Base-by-base conservation (phyloP, 1,140 invertebrate species). In the Diplogasteroides magnus region DNA sequence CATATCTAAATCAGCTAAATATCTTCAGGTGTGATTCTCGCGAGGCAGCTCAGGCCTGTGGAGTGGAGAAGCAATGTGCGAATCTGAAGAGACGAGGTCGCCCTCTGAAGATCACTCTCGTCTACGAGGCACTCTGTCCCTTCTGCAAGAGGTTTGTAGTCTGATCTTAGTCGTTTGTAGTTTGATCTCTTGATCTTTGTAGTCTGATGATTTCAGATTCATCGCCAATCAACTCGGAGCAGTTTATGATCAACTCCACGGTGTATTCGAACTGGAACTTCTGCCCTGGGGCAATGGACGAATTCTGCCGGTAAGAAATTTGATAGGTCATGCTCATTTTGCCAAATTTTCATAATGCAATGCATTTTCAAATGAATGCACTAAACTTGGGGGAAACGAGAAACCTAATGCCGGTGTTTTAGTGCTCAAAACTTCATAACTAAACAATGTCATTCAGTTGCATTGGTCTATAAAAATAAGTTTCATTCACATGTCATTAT, bases 51-150 rank as follows among this genome's bases (percentile, higher is more conserved):
- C 73, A 76, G 62, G 67, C 75, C n/a, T 82, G 80, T 66, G 75
- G 75, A 58, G 80, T 82, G 3, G 56, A 69, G 32, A 31, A 73
- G 28, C 80, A 82, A 62, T 82, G 80, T 58, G 79, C 79, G 26
- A 2, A 57, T 0, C 74, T 82, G n/a, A 71, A 71, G 27, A 69
- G 71, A 3, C 64, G 67, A 26, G 31, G 67, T 11, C 64, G 67
- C 28, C 81, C 76, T 1, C 64, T 82, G 15, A 82, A 80, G 37
- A 69, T 82, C 26, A 82, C 81, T 3, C 61, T 82, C 25, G 83
- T 81, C 70, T 81, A 74, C 61, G 80, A 82, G 60, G 80, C 80
- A 19, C 66, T 82, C n/a, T 82, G 80, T 64, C 80, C 80, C 11
- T 82, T 72, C 59, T 82, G 80, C 60, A 81, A 82, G 57, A 80